Evolutionary conservation across 2,888 invertebrate genomes (phyloP), one percentile per base, ranked within the genome.

Genomic region (Plutella xylostella): DNA sequence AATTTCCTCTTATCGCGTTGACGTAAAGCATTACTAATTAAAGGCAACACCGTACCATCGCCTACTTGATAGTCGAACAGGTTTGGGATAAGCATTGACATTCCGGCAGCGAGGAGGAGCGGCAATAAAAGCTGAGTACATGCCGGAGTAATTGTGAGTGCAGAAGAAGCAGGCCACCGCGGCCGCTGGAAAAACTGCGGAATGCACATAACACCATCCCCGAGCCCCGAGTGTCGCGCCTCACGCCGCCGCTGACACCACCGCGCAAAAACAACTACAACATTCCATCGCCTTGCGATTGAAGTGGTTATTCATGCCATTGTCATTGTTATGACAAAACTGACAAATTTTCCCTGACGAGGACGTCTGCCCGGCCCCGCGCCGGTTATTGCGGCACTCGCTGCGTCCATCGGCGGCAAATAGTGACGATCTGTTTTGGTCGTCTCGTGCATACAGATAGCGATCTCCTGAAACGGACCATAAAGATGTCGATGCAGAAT

Each of bases 181-280:
- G 19, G 17, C 22, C 22, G 43, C 21, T 35, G 28, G 19, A 44
- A 44, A 44, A 44, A 44, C 19, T 18, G 7, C n/a, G 19, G 41
- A 41, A 41, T 41, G 41, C 41, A 12, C 41, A 30, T 30, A 19
- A 41, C 39, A 22, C 15, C 39, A 39, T 7, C 15, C 17, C 28
- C 25, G 14, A 22, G 39, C 14, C 37, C 12, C 22, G 54, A 55
- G 68, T 66, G 65, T 55, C 59, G 60, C 57, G 55, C 58, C 58
- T 61, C 58, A 65, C 73, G 63, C 73, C 60, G 52, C 47, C 58
- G 59, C 71, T 68, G 72, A 61, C 61, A 60, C n/a, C 56, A 45
- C 48, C 52, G 44, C 49, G 55, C 58, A 62, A 67, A 61, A 65
- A 64, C 51, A 41, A 44, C 48, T 51, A 60, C 60, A 54, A 61